Conservation (phyloP, 2,888 invertebrate genomes). For the Carterocephalus palaemon region DNA sequence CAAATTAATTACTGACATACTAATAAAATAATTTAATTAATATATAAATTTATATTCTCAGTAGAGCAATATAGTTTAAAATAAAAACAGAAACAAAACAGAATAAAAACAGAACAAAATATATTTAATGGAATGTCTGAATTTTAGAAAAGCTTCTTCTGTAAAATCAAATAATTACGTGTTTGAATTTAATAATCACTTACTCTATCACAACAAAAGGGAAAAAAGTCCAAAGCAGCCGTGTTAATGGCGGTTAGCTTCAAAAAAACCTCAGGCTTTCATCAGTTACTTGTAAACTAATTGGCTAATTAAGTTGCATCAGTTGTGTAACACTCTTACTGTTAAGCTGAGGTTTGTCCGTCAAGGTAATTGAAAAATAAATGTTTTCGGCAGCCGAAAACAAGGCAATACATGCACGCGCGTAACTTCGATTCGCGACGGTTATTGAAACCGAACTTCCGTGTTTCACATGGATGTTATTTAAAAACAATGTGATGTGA, state of each 20-base stretch:
- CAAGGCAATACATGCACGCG: slow-evolving; percentile 38
- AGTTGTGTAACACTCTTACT: slow-evolving; percentile 19
- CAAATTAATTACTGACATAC: too few species aligned
- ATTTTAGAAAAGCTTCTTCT: too few species aligned
- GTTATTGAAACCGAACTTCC: slow-evolving; percentile 23
- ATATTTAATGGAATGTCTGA: too few species aligned
- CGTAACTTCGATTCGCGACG: slow-evolving; percentile 45
- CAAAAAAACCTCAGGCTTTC: neutral
- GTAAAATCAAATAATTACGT: too few species aligned
- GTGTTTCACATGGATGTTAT: slow-evolving; percentile 7
- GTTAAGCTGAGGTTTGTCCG: slow-evolving; percentile 17
- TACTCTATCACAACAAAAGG: neutral
- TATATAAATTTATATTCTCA: too few species aligned
- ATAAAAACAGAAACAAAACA: too few species aligned
- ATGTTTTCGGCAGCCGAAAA: slow-evolving; percentile 23
- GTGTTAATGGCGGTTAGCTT: neutral
- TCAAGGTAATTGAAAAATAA: slow-evolving; percentile 27
- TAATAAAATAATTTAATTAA: too few species aligned
- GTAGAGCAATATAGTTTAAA: too few species aligned
- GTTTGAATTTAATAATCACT: neutral
- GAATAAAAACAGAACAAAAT: too few species aligned
- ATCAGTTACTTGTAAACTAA: neutral
- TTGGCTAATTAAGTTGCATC: neutral
- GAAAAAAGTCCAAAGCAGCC: neutral
- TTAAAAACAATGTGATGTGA: slow-evolving; percentile 37